Evolutionary conservation across 2,888 invertebrate species (phyloP), one percentile per base, ranked within the genome.

Genomic region (Trisateles emortualis): DNA sequence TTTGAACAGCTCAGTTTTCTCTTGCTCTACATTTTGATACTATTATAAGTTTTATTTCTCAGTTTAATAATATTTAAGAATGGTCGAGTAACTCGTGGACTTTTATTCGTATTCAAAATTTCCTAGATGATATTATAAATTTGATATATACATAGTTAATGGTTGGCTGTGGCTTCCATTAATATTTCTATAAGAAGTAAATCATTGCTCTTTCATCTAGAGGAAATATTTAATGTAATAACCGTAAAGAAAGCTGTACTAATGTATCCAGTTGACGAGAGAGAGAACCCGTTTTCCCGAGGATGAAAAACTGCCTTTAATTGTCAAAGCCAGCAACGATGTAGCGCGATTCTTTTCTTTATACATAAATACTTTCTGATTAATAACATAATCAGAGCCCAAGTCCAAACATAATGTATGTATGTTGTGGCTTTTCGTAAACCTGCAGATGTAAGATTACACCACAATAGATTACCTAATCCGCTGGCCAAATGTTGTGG

Each of bases 1-100:
- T 85, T 73, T 69, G 70, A 74, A 64, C 64, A 57, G 51, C 44
- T 59, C 62, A 47, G 59, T 64, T 73, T 58, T 64, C 53, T 47
- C 52, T 29, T 45, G 65, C 51, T 69, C 72, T 45, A 75, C 46
- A 68, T 74, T 63, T 69, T 47, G 14, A 50, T 50, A 39, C 51
- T 62, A 54, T 61, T 52, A 51, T 57, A 51, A 59, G 45, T 64
- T 59, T 55, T 48, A 42, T 58, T 63, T 63, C 60, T 63, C 38
- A 51, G 52, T 49, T 59, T 13, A 53, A 40, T 54, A 46, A 57
- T 14, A 59, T 52, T 39, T 48, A 30, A 36, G 43, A 51, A 51
- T 58, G 54, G 59, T 56, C 49, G 41, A 53, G 43, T 43, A 35
- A 44, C 22, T 29, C 30, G 43, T 40, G 22, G 36, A 53, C 44